Conservation (phyloP, 2,797 vertebrate species). For the Pantherophis alleghaniensis region DNA sequence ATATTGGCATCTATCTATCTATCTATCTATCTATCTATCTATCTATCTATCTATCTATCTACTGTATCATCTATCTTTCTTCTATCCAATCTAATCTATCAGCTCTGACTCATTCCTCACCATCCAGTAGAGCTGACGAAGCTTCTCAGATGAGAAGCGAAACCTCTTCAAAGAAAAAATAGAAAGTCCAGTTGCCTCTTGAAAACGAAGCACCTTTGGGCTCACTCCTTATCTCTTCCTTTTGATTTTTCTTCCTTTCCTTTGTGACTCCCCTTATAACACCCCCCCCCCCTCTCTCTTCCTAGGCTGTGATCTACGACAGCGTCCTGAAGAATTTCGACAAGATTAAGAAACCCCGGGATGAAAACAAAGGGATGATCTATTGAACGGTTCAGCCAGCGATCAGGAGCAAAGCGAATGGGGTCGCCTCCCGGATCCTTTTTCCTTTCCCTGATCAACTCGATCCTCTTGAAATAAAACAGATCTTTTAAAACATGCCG, state of each 20-base stretch:
- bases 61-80: too few species aligned
- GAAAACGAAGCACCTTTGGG: too few species aligned
- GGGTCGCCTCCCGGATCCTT: background rate
- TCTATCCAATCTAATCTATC: too few species aligned
- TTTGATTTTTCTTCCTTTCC: background rate
- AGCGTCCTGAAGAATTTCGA: slow-evolving; percentile 87
- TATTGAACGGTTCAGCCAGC: slow-evolving; percentile 71
- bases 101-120: too few species aligned
- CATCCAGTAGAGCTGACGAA: too few species aligned
- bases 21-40: too few species aligned
- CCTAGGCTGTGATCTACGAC: slow-evolving; percentile 85
- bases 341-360: slow-evolving; percentile 91
- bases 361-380: slow-evolving; percentile 88
- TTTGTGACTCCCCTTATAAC: background rate
- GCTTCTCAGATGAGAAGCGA: too few species aligned
- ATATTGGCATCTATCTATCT: too few species aligned
- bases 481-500: background rate
- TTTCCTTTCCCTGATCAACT: background rate
- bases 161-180: background rate
- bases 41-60: too few species aligned
- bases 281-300: background rate
- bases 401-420: background rate
- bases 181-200: too few species aligned
- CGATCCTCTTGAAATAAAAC: background rate
- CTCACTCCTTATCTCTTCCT: background rate